These are phyloP conservation scores for Pocillopora damicornis DNA, from an alignment of 64 coral and sea anemone species.

Conservation along the genomic window DNA sequence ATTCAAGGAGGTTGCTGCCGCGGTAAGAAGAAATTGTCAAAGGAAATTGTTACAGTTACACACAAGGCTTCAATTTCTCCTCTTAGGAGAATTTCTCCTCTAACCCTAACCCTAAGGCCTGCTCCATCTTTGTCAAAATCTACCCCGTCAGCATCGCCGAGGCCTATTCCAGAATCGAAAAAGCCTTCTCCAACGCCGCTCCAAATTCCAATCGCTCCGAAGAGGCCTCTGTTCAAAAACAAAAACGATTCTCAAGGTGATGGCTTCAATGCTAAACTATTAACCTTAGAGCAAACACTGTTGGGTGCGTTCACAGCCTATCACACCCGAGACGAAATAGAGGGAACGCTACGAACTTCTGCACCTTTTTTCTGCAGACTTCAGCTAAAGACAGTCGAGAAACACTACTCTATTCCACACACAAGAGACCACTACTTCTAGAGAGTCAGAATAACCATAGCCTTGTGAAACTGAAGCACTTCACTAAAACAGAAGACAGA, in stretches of 20 bases:
- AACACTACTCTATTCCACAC: slow-evolving; percentile 54
- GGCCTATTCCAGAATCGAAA: slow-evolving; percentile 28
- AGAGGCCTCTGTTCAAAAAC: slow-evolving; percentile 30
- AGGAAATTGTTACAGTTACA: no score
- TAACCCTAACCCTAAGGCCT: no score
- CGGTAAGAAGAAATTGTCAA: no score
- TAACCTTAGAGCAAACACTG: slow-evolving; percentile 31
- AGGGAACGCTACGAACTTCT: slow-evolving; percentile 54
- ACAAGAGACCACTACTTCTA: slow-evolving; percentile 58
- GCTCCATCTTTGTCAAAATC: slow-evolving; percentile 25
- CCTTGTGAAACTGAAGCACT: slow-evolving; percentile 56
- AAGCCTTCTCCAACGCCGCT: slow-evolving; percentile 38
- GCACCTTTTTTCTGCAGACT: slow-evolving; percentile 58
- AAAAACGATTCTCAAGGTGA: slow-evolving; percentile 19
- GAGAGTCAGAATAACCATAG: slow-evolving; percentile 49
- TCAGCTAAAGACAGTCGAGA: slow-evolving; percentile 24
- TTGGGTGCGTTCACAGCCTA: slow-evolving; percentile 65
- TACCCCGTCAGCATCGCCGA: background rate
- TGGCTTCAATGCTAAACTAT: slow-evolving; percentile 35
- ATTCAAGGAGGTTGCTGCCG: no score
- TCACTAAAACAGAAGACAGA: slow-evolving; percentile 43
- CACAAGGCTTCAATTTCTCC: no score
- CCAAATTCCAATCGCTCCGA: slow-evolving; percentile 9
- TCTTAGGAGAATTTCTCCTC: no score
- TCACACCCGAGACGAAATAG: slow-evolving; percentile 49